phyloP scores from a whole-genome alignment of 2,113 vertebrate genomes.

The Neopipo cinnamomea region DNA sequence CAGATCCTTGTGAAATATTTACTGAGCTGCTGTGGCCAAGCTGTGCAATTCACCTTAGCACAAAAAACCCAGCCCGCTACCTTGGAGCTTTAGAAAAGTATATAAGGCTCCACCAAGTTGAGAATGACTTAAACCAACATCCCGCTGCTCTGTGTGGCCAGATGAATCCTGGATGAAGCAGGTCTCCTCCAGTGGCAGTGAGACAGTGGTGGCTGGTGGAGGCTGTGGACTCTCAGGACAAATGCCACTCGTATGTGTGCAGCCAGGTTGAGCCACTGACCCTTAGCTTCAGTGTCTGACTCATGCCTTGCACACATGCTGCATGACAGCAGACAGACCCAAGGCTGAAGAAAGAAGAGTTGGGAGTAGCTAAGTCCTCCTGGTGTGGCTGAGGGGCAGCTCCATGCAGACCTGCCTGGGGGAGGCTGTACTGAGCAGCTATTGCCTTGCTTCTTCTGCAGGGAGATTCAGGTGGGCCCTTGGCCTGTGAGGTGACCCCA shows the following conservation, averaged over 20 bases:
- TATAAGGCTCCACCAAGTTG: not conserved
- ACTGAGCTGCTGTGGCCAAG: not conserved
- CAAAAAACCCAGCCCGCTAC: not conserved
- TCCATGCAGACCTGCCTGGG: not conserved
- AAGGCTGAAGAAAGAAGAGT: not conserved
- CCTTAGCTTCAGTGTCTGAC: not conserved
- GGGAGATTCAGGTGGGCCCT: conserved; percentile 94
- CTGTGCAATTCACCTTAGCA: not conserved
- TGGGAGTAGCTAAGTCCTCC: not conserved
- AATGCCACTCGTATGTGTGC: not conserved
- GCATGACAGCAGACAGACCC: not conserved
- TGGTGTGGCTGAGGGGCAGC: not conserved
- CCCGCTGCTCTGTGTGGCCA: not conserved
- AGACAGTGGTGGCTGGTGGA: not conserved
- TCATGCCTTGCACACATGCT: not conserved
- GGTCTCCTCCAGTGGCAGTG: not conserved
- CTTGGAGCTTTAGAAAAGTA: not conserved
- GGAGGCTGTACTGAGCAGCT: not conserved
- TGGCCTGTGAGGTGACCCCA: conserved; percentile 88
- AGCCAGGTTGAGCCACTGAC: not conserved
- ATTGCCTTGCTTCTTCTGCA: conserved; percentile 49
- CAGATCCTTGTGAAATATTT: not conserved
- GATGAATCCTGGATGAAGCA: not conserved
- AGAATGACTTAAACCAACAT: not conserved
- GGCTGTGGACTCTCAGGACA: not conserved